phyloP scores from a whole-genome alignment of 1,140 invertebrate genomes.

The Lerema accius region DNA sequence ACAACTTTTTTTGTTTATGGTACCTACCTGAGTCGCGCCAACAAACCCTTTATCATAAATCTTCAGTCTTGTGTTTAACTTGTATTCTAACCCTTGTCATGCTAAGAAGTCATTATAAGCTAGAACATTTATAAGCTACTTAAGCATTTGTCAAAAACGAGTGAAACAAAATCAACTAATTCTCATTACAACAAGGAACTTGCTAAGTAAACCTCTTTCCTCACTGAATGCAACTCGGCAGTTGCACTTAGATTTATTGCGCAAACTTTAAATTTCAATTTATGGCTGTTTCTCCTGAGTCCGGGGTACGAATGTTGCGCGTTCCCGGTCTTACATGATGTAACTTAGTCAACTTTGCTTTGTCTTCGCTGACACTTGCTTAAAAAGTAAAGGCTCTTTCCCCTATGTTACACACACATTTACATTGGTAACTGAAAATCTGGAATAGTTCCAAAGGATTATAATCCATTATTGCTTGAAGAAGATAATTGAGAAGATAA shows the following conservation, averaged over 20 bases:
- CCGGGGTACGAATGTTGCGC: constrained; percentile 5
- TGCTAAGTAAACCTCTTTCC: constrained; percentile 18
- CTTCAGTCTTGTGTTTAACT: background rate
- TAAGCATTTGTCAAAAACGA: constrained; percentile 14
- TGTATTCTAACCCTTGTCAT: background rate
- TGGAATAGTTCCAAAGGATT: too few species aligned
- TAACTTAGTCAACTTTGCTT: too few species aligned
- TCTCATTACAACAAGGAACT: constrained; percentile 21
- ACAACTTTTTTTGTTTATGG: too few species aligned
- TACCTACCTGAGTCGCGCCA: too few species aligned
- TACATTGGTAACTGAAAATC: too few species aligned
- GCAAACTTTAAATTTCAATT: constrained; percentile 25
- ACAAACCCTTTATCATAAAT: background rate
- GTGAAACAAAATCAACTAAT: constrained; percentile 23
- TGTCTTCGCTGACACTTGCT: background rate
- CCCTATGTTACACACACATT: too few species aligned
- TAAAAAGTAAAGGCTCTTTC: background rate
- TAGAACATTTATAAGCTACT: background rate
- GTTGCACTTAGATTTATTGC: constrained; percentile 23
- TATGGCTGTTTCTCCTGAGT: constrained; percentile 6
- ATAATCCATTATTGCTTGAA: too few species aligned
- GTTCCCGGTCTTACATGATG: background rate
- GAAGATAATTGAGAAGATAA: too few species aligned
- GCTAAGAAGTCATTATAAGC: background rate
- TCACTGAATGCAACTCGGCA: constrained; percentile 9